Percentiles rank a stretch among this genome's conserved stretches.
phyloP scores from a whole-genome alignment of 1,140 invertebrate species.

The Dreissena polymorpha region DNA sequence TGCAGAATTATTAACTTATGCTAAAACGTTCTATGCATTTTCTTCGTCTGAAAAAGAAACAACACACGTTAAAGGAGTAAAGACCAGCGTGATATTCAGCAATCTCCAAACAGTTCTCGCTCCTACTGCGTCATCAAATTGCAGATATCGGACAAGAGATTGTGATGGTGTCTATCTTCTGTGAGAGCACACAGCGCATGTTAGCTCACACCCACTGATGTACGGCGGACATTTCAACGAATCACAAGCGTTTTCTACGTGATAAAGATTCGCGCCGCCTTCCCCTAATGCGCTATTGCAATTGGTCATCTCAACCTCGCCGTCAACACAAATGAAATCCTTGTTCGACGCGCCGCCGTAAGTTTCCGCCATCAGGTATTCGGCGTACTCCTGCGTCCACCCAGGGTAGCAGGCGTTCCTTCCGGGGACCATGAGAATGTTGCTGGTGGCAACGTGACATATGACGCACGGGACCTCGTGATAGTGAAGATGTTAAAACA shows the following conservation, averaged over 20 bases:
- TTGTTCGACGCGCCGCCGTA: background rate
- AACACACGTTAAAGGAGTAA: too few species aligned
- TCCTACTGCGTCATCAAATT: too few species aligned
- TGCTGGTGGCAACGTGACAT: conserved; percentile 5
- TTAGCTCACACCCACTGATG: background rate
- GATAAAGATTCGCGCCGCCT: background rate
- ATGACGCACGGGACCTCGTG: conserved; percentile 44
- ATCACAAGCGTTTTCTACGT: conserved; percentile 18
- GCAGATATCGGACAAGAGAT: too few species aligned
- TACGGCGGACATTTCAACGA: conserved; percentile 37
- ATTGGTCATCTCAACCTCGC: background rate
- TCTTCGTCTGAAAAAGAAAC: too few species aligned
- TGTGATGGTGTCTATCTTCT: too few species aligned
- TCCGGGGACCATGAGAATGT: conserved; percentile 49
- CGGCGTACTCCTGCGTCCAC: conserved; percentile 49
- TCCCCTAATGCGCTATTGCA: background rate
- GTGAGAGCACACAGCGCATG: conserved; percentile 37
- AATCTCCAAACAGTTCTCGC: too few species aligned
- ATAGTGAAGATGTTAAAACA: background rate
- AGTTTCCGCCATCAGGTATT: conserved; percentile 31
- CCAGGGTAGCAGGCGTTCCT: conserved; percentile 32
- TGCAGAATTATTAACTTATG: too few species aligned
- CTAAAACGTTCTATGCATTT: too few species aligned
- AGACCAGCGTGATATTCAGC: too few species aligned
- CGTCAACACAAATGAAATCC: conserved; percentile 26